Evolutionary conservation across 2,888 invertebrate genomes (phyloP), one percentile per base, ranked within the genome.

Genomic region (Drosophila subsilvestris): DNA sequence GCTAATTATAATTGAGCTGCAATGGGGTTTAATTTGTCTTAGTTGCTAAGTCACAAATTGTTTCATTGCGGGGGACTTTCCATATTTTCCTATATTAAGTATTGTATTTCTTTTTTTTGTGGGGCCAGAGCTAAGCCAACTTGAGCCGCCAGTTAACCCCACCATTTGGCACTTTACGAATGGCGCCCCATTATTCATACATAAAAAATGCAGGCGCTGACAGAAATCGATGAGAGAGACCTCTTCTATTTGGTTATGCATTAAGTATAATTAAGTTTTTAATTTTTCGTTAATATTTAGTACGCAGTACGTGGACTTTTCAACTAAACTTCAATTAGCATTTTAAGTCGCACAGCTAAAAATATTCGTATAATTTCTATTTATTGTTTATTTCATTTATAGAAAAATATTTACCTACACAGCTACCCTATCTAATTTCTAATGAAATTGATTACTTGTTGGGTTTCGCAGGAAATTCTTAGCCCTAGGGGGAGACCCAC

Each of bases 21-120:
- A 74, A 75, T 68, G 75, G 75, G 76, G 77, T 80, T 65, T 85
- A 75, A 83, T 83, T 86, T 86, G 86, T 86, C 85, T 85, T 88
- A 85, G 86, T 76, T 79, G 43, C 32, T 85, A 88, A 85, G 88
- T 87, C 88, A 74, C 65, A 74, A 83, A 81, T 83, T 83, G 88
- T 76, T 82, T 82, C 61, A 85, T 79, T 80, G 73, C 49, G 29
- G 32, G 10, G 12, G 50, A 62, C 74, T 68, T 63, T 66, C n/a
- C 50, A 42, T 45, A 56, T 70, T 47, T 29, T 48, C 37, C 25
- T 43, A n/a, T 14, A 25, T 18, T 9, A 37, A 25, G 44, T 60
- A 42, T 49, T 20, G 20, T 20, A 20, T 59, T 22, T 25, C 20
- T 22, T 37, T 48, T n/a, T 29, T 48, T 53, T 22, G 14, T 37